Percentiles rank a stretch among this genome's conserved stretches.
Evolutionary conservation across 2,797 vertebrate genomes (phyloP).

Genomic region (Poeciliopsis infans): DNA sequence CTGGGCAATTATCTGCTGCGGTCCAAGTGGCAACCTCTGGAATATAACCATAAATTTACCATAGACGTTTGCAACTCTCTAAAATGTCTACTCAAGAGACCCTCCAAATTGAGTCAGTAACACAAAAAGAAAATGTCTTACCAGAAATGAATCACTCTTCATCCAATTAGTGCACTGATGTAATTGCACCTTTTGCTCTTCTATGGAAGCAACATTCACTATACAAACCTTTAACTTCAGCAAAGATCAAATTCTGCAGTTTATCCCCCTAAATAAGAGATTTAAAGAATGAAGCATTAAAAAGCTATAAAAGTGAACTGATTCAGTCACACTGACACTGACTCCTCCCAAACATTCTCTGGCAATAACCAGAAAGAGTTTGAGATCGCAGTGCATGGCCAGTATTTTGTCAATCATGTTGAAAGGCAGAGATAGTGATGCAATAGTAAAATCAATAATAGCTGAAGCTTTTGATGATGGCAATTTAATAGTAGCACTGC

Average conservation of each 20-base stretch:
- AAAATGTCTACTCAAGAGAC: slow-evolving; percentile 1
- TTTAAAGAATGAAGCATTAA: not conserved
- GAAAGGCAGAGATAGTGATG: slow-evolving; percentile 2
- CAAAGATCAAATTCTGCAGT: not conserved
- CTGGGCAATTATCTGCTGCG: slow-evolving; percentile 7
- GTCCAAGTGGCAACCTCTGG: not conserved
- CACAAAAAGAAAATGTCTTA: not conserved
- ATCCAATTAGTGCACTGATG: not conserved
- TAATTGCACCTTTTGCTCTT: not conserved
- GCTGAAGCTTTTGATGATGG: not conserved
- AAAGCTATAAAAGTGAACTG: not conserved
- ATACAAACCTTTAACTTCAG: not conserved
- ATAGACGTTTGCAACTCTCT: not conserved
- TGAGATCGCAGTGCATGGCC: not conserved
- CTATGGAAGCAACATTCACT: not conserved
- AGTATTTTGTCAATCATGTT: not conserved
- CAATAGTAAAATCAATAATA: slow-evolving; percentile 1
- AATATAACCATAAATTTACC: slow-evolving; percentile 8
- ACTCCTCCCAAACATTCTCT: not conserved
- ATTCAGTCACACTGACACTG: not conserved
- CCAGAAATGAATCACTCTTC: not conserved
- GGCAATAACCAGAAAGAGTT: not conserved
- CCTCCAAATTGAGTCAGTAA: not conserved
- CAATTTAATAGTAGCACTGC: not conserved
- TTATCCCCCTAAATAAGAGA: not conserved